Evolutionary conservation across 2,797 vertebrate genomes (phyloP).

Genomic region (Smutsia temminckii): DNA sequence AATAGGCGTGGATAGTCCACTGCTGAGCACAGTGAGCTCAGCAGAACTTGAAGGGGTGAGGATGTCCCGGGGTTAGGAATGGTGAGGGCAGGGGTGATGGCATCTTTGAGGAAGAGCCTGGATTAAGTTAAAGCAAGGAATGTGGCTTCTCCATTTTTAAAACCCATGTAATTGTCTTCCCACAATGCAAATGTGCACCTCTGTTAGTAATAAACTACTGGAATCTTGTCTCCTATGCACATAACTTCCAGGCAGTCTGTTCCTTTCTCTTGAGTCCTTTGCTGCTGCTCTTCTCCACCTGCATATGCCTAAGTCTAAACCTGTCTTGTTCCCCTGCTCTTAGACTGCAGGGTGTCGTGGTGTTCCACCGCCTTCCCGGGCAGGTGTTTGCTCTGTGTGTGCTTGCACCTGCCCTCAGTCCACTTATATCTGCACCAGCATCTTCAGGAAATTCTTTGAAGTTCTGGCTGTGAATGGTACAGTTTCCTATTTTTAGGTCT

Average conservation of each 20-base stretch:
- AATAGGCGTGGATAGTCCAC: accelerated
- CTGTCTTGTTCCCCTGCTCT: not conserved
- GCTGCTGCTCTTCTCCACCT: not conserved
- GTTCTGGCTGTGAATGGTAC: not conserved
- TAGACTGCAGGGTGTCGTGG: not conserved
- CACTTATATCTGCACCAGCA: accelerated
- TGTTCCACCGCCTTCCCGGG: not conserved
- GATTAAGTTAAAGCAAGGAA: not conserved
- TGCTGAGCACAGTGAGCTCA: not conserved
- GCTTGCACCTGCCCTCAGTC: not conserved
- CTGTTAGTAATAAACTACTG: not conserved
- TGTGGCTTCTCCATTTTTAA: not conserved
- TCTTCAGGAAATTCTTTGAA: not conserved
- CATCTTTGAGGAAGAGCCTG: not conserved
- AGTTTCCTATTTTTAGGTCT: not conserved
- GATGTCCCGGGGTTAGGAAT: not conserved
- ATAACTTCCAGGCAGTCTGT: not conserved
- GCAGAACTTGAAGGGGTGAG: not conserved
- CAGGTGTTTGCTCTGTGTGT: not conserved
- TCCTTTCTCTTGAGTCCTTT: not conserved
- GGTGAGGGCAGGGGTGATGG: too few species aligned
- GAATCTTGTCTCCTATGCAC: not conserved
- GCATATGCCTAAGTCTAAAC: not conserved
- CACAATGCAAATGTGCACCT: not conserved
- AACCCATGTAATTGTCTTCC: not conserved